These are phyloP conservation scores for Cydia pomonella DNA, from an alignment of 1,140 invertebrate species.

Conservation along the genomic window DNA sequence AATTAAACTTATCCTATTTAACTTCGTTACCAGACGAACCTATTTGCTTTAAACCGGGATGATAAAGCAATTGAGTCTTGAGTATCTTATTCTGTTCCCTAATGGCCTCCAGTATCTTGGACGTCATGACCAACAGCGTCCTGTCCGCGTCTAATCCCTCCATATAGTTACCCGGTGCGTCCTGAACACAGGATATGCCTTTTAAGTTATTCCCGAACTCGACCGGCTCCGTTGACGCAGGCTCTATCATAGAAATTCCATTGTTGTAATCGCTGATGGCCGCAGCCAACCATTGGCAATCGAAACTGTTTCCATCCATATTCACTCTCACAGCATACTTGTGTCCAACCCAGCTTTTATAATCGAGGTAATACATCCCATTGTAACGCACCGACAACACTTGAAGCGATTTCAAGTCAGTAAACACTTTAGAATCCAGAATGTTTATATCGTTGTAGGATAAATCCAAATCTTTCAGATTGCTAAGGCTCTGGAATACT, in stretches of 20 bases:
- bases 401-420: constrained; percentile 57
- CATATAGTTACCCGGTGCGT: constrained; percentile 3
- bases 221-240: constrained; percentile 43
- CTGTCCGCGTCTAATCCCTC: constrained; percentile 51
- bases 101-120: constrained; percentile 67
- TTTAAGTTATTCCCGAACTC: constrained; percentile 51
- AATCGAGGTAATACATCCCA: constrained; percentile 51
- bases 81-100: constrained; percentile 52
- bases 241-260: constrained; percentile 64
- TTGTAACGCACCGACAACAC: constrained; percentile 61
- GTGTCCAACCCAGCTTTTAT: constrained; percentile 59
- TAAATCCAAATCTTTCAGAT: constrained; percentile 60
- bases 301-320: constrained; percentile 62
- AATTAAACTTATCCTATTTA: not conserved
- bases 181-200: constrained; percentile 58
- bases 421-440: constrained; percentile 63
- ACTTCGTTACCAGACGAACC: not conserved
- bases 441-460: constrained; percentile 58
- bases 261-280: constrained; percentile 60
- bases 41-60: not conserved
- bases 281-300: constrained; percentile 62
- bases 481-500: constrained; percentile 53
- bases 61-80: not conserved
- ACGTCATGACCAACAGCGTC: constrained; percentile 56
- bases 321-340: constrained; percentile 56